Evolutionary conservation across 2,888 invertebrate genomes (phyloP), one percentile per base, ranked within the genome.

Genomic region (Sylvicola fuscatus): DNA sequence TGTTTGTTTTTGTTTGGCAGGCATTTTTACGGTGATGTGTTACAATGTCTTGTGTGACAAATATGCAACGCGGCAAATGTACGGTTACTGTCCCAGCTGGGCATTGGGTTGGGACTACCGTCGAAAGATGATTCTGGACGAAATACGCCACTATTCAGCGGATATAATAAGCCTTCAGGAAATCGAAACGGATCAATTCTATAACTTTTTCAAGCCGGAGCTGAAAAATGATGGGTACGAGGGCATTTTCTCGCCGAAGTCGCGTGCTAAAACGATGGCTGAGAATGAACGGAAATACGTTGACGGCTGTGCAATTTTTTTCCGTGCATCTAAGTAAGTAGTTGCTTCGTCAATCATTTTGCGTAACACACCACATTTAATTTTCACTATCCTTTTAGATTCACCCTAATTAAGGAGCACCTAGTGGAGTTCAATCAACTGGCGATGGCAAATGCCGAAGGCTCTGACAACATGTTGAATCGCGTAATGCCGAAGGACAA

Each of bases 41-140:
- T 98, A 98, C 70, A 98, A 98, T 64, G 93, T 98, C 45, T 69
- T 98, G 46, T 95, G 97, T 65, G 95, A 97, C 68, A 95, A 95
- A 64, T 97, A 95, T 58, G 97, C 97, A 42, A 97, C 97, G 36
- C 65, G 93, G 49, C 92, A 93, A 63, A 89, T 93, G 83, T 98
- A 98, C 65, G 93, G 90, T 48, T 98, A 98, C 64, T 98, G 97
- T 60, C 97, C 98, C 14, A 83, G 87, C 47, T 98, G 97, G 97
- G 97, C 97, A 36, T 70, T 98, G 40, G 83, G 82, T 57, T 98
- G 98, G 98, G 92, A 93, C 52, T 97, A 97, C 65, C 70, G 98
- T 47, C 92, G 93, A 67, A 92, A 92, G 62, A 58, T 86, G 41
- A 97, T 98, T 53, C 71, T 98, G 52, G 86, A 87, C 53, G 97